Conservation (phyloP, 2,113 vertebrate genomes). For the Mixornis gularis region DNA sequence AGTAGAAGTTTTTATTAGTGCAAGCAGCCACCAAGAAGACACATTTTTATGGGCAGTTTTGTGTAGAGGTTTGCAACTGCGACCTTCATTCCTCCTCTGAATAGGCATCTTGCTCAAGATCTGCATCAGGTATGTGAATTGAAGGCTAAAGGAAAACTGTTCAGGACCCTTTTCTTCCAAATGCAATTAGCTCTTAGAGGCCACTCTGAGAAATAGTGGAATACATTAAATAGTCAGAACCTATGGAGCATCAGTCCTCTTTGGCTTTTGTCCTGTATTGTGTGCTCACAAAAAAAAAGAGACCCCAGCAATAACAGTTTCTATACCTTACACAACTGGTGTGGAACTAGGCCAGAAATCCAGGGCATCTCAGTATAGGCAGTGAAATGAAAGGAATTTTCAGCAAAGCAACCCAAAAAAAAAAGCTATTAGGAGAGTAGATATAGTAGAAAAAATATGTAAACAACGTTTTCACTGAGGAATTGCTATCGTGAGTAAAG, state of each 20-base stretch:
- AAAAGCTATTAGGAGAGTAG: not conserved
- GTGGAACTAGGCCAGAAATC: slow-evolving; percentile 26
- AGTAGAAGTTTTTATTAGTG: not conserved
- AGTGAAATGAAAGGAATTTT: not conserved
- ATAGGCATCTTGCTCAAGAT: not conserved
- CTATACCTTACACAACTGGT: not conserved
- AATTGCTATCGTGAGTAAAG: not conserved
- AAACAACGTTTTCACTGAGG: not conserved
- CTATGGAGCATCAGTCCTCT: not conserved
- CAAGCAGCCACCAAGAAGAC: not conserved
- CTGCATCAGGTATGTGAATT: not conserved
- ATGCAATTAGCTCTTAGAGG: not conserved
- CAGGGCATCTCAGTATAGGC: not conserved
- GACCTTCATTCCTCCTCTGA: not conserved
- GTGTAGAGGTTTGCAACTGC: not conserved
- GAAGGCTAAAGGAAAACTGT: not conserved
- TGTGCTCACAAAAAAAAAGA: not conserved
- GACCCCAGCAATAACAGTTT: not conserved
- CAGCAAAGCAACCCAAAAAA: not conserved
- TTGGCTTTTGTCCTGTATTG: not conserved
- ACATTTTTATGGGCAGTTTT: not conserved
- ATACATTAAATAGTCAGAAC: not conserved
- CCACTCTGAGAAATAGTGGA: not conserved
- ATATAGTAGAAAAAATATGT: not conserved
- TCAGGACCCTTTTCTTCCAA: not conserved